A percentile compares a stretch with the other conserved stretches of the same genome.
phyloP scores from a whole-genome alignment of 2,888 invertebrate species.

The Schizaphis graminum region DNA sequence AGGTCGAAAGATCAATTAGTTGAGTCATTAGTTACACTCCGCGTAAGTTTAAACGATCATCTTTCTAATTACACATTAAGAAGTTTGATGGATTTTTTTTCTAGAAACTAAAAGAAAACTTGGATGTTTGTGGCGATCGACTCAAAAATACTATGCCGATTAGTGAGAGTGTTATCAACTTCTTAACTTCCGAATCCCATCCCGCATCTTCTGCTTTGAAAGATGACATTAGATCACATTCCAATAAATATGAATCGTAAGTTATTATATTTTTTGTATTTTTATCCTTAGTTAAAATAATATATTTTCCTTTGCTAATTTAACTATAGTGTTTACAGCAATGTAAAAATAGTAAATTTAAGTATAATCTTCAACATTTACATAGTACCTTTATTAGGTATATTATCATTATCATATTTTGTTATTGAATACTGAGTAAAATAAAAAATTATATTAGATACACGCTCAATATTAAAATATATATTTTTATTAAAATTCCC shows the following conservation, averaged over 20 bases:
- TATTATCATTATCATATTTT: no score
- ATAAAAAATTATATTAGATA: no score
- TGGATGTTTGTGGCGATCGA: not conserved
- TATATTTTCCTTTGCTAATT: not conserved
- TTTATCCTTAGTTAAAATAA: not conserved
- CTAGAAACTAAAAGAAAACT: constrained; percentile 50
- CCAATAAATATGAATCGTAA: constrained; percentile 29
- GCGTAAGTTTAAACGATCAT: constrained; percentile 73
- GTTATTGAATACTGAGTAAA: no score
- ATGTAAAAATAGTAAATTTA: not conserved
- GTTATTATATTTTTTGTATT: constrained; percentile 39
- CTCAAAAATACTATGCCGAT: not conserved
- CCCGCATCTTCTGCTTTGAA: constrained; percentile 26
- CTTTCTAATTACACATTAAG: not conserved
- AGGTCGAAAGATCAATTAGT: constrained; percentile 81
- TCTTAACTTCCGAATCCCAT: constrained; percentile 48
- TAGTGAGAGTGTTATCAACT: constrained; percentile 9
- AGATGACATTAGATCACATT: not conserved
- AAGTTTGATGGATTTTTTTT: not conserved
- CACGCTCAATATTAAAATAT: not conserved
- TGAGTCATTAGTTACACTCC: constrained; percentile 77
- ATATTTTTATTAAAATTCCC: not conserved
- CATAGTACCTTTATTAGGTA: not conserved
- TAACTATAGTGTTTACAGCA: not conserved
- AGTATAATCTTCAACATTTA: not conserved